Evolutionary conservation across 2,113 vertebrate species (phyloP), one percentile per base, ranked within the genome.

Genomic region (Corynorhinus townsendii): DNA sequence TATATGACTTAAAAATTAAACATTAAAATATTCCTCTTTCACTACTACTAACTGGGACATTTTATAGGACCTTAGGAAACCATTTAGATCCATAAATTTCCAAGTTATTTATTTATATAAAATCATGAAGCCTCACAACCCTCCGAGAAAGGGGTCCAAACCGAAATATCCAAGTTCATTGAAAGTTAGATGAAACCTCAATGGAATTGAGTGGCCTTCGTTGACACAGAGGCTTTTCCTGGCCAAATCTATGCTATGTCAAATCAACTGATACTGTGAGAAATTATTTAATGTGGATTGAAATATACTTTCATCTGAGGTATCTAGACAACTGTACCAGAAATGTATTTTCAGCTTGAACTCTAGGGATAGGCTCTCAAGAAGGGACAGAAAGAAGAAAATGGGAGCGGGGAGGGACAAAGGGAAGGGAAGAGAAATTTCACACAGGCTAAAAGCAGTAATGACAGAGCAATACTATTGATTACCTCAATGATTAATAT

Each of bases 1-100:
- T 91, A 91, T 93, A 90, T 95, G 68, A 95, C 92, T 93, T 77
- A 85, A 89, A 95, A 91, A 49, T 93, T 90, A 83, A 94, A 83
- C 15, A 24, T 76, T 73, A 86, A 86, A 45, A 35, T 77, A 79
- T 59, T 92, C 49, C 43, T 84, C 45, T 91, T 89, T 89, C 56
- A 75, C 8, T 86, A 54, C 43, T 86, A 75, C 66, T 82, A 38
- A 89, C 62, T 71, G 77, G 69, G 64, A 92, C 33, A 86, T 79
- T 84, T 89, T 93, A 59, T 75, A 73, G n/a, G 30, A n/a, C 68
- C 92, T 86, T 76, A 83, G 40, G 64, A 93, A 93, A 93, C 40
- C 33, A 91, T 75, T 90, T 82, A 66, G 24, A 54, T 80, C 40
- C 77, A 69, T 85, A 69, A 79, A 73, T 94, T 64, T 95, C 81